A percentile compares a stretch with the other conserved stretches of the same genome.
Evolutionary conservation across 2,113 vertebrate genomes (phyloP).

Genomic region (Psilopsiagon aymara): DNA sequence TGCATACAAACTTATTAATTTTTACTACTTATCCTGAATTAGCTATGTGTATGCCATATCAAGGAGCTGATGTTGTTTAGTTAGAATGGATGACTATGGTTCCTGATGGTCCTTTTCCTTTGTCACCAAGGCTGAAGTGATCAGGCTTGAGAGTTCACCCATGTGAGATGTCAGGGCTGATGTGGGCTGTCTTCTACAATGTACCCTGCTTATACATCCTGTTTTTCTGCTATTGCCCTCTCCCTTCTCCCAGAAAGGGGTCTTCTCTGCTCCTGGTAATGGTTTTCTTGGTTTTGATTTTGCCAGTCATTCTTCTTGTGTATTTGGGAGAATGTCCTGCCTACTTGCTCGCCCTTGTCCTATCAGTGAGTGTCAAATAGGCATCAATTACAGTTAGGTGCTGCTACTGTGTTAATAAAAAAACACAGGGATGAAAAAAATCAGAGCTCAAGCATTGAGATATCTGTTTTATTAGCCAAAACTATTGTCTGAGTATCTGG

Average conservation of each 20-base stretch:
- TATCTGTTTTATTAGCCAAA: not conserved
- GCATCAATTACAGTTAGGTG: not conserved
- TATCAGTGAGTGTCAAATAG: not conserved
- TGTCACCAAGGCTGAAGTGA: not conserved
- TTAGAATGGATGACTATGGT: not conserved
- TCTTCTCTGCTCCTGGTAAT: not conserved
- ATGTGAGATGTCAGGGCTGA: not conserved
- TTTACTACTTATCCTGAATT: not conserved
- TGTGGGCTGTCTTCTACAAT: not conserved
- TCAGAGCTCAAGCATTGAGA: not conserved
- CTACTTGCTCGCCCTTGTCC: not conserved
- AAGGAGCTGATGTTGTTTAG: not conserved
- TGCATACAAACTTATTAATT: not conserved
- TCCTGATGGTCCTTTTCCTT: not conserved
- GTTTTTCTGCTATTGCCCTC: not conserved
- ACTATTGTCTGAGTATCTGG: not conserved
- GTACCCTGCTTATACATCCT: not conserved
- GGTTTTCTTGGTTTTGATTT: not conserved
- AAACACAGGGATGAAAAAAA: not conserved
- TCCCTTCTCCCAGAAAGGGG: accelerated
- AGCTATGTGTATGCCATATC: not conserved
- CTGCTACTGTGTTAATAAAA: not conserved
- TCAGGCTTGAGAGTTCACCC: not conserved
- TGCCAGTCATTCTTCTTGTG: not conserved
- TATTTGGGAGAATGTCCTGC: not conserved